Evolutionary conservation across 37 sponge, comb jelly and placozoan genomes (phyloP).

Genomic region (Beroe forskalii): DNA sequence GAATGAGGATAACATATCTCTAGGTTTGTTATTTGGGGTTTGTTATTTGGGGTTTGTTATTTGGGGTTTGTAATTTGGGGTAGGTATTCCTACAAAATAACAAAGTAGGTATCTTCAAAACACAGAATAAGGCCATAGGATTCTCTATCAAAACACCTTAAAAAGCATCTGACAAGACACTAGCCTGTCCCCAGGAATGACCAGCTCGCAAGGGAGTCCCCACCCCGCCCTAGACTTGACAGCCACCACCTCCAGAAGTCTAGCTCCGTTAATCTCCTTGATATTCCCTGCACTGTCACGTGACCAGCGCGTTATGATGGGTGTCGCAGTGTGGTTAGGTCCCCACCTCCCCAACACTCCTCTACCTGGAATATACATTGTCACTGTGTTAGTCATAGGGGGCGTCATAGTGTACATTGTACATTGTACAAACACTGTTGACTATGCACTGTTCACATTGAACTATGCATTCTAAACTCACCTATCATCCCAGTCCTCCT

Average conservation of each 20-base stretch:
- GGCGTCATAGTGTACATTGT: too few species aligned
- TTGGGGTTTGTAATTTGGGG: too few species aligned
- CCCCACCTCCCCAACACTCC: constrained; percentile 60
- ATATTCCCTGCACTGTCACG: background rate
- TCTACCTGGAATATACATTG: constrained; percentile 4
- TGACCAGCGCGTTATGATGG: constrained; percentile 46
- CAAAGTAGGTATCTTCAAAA: too few species aligned
- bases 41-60: too few species aligned
- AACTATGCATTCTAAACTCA: background rate
- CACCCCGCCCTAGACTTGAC: constrained; percentile 35
- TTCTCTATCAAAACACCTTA: background rate
- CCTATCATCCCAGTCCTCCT: constrained; percentile 65
- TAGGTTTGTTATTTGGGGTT: too few species aligned
- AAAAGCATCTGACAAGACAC: background rate
- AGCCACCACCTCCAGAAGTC: constrained; percentile 39
- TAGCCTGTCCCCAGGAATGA: constrained; percentile 48
- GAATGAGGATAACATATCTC: too few species aligned
- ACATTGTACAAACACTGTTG: too few species aligned
- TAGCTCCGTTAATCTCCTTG: background rate
- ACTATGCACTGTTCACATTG: too few species aligned
- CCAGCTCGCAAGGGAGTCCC: constrained; percentile 55
- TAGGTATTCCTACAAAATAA: too few species aligned
- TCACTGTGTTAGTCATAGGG: too few species aligned
- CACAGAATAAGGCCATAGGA: too few species aligned
- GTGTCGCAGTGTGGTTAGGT: constrained; percentile 64